Evolutionary conservation across 2,797 vertebrate genomes (phyloP), one percentile per base, ranked within the genome.

Genomic region (Bovichtus diacanthus): DNA sequence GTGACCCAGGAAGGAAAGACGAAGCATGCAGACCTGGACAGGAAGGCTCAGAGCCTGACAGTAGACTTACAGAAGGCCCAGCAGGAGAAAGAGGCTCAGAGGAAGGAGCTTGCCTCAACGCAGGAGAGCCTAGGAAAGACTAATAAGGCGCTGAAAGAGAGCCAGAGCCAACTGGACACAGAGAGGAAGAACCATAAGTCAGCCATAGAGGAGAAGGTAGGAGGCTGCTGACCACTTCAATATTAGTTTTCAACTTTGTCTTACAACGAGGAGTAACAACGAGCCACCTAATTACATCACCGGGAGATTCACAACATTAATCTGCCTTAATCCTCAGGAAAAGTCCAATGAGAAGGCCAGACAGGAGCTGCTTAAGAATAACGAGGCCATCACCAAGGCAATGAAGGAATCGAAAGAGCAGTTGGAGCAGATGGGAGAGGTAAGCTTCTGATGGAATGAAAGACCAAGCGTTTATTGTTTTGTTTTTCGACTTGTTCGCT

Each of bases 301-400:
- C 44, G 63, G 21, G n/a, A 25, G 8, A 47, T 18, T 68, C 18
- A 60, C 23, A 49, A 31, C 21, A 41, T 38, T 29, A 23, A 1
- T 73, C 36, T 62, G 25, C 59, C n/a, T 75, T 36, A 64, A 84
- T 70, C 39, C 59, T 78, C 74, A 99, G 98, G 97, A 98, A 83
- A 98, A 97, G 78, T 93, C 93, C 47, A 96, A 93, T 58, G 95
- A 97, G 88, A 97, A 98, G 88, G 84, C 94, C 82, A 96, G 90
- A 78, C 94, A 94, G 77, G 96, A 97, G 31, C 96, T 99, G 76
- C 94, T 97, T 53, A 92, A 95, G 73, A 96, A 91, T 61, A 91
- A 92, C 0, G 96, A 98, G 71, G 86, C 81, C 63, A 75, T 94
- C 78, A 88, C 93, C 79, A 97, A 97, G 88, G 95, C 96, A 69